These are phyloP conservation scores for Phragmatobia fuliginosa DNA, from an alignment of 2,888 invertebrate species.

Conservation along the genomic window DNA sequence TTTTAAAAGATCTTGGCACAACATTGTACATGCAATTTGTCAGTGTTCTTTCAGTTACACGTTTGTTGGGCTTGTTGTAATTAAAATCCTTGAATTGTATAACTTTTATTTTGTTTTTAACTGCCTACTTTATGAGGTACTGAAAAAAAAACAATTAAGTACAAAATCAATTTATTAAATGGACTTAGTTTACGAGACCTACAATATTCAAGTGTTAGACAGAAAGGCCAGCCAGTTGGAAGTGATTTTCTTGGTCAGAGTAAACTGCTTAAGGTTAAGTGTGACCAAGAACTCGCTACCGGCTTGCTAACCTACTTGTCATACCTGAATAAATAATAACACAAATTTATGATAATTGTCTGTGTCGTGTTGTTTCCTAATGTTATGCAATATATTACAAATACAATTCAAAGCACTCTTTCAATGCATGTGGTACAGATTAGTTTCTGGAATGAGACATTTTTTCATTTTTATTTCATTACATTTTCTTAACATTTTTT, in stretches of 20 bases:
- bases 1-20: background rate
- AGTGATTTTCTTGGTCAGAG: background rate
- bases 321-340: background rate
- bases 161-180: background rate
- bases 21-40: conserved; percentile 13
- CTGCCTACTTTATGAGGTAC: conserved; percentile 1
- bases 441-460: background rate
- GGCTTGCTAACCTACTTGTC: background rate
- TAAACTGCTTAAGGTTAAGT: background rate
- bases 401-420: background rate
- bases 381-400: background rate
- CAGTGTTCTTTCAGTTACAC: conserved; percentile 23
- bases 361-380: background rate
- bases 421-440: background rate
- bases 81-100: conserved; percentile 31
- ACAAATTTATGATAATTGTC: background rate
- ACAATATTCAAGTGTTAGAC: background rate
- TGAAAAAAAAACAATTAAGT: background rate
- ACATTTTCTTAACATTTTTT: too few relatives aligned
- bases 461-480: too few relatives aligned
- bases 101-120: conserved; percentile 32
- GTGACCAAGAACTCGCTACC: background rate
- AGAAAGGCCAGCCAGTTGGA: background rate
- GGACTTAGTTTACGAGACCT: background rate
- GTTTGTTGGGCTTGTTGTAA: conserved; percentile 32